Base-by-base conservation (phyloP, 2,797 vertebrate genomes). In the Triplophysa bombifrons region DNA sequence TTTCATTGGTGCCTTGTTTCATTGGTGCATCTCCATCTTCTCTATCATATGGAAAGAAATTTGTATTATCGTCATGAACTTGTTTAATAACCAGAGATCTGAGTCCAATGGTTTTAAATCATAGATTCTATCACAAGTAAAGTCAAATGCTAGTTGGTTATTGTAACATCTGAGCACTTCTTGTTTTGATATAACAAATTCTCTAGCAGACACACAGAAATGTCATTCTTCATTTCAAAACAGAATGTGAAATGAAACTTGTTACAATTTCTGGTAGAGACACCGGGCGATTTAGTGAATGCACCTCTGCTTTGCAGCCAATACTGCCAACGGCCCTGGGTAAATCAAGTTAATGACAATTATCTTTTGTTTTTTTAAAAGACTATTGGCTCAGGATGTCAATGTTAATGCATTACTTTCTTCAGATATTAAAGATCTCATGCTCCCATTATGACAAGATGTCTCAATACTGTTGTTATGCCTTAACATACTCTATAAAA, bases 91-190 rank as follows among this genome's bases (percentile, higher is more conserved):
- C 13, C 55, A 51, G 55, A 72, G 55, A 68, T 73, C 46, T 50
- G 41, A 80, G 61, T 56, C 30, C 25, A 67, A 82, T 72, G 27
- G 63, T 73, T 46, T 64, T 51, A 68, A 73, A 38, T 68, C 55
- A 61, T 25, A 30, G 72, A 16, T 82, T 71, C 60, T 30, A 50
- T 51, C 10, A 48, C 38, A 48, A 65, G n/a, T 5, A 22, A 68
- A 68, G 30, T n/a, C 64, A 79, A 67, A 22, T 74, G 64, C 17
- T 20, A 56, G 72, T 68, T 74, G 44, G 41, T 44, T 10, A 44
- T 11, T 44, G 41, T 44, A 44, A 44, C 41, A 12, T 44, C 30
- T 30, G 4, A 30, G 4, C 30, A 4, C 10, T 64, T 44, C n/a
- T 5, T 20, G 64, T 64, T 30, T 30, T 30, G 30, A 72, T 46